These are phyloP conservation scores for Saccostrea cuccullata DNA, from an alignment of 1,140 invertebrate genomes.

Conservation along the genomic window DNA sequence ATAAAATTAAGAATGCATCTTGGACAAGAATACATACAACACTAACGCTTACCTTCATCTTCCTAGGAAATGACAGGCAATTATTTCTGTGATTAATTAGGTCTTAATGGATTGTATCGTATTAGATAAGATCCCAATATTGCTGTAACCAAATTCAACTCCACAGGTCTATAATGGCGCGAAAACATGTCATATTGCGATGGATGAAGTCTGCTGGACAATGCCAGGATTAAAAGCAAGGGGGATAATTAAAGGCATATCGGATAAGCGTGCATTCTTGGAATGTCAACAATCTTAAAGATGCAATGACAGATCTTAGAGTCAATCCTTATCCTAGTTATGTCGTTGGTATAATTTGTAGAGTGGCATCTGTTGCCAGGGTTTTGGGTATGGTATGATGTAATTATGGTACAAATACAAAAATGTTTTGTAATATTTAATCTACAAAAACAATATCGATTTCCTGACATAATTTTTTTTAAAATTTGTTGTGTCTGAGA, in stretches of 20 bases:
- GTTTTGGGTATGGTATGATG: background rate
- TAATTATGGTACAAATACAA: background rate
- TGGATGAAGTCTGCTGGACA: slow-evolving; percentile 20
- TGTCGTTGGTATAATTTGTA: background rate
- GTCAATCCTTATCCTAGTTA: background rate
- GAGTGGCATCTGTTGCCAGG: background rate
- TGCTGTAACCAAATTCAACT: background rate
- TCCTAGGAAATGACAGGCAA: slow-evolving; percentile 4
- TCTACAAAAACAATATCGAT: background rate
- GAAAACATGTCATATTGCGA: slow-evolving; percentile 30
- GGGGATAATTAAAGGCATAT: slow-evolving; percentile 21
- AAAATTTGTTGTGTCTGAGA: no score
- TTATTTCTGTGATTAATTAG: slow-evolving; percentile 25
- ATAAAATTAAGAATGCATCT: background rate
- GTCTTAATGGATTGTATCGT: slow-evolving; percentile 27
- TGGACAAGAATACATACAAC: background rate
- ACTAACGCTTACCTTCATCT: background rate
- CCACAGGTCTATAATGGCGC: background rate
- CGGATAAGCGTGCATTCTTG: slow-evolving; percentile 2
- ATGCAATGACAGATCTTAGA: background rate
- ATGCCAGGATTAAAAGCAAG: background rate
- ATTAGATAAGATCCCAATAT: slow-evolving; percentile 8
- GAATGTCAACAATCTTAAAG: slow-evolving; percentile 31
- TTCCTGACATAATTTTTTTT: no score
- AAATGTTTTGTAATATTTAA: background rate